These are phyloP conservation scores for Leuciscus waleckii DNA, from an alignment of 2,797 vertebrate genomes.

Conservation along the genomic window DNA sequence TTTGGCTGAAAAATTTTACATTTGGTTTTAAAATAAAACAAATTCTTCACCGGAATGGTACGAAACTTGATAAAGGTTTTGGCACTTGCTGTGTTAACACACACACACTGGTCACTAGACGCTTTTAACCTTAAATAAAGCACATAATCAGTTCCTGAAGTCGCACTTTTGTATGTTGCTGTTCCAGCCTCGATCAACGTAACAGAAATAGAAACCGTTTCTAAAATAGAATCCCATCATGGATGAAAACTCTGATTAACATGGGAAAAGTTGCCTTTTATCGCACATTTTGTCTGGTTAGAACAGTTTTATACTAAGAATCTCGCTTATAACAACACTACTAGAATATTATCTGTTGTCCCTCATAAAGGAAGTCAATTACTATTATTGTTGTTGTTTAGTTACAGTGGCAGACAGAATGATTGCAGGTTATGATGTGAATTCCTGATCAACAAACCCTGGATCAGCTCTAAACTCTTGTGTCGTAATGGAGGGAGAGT, in stretches of 20 bases:
- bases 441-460: neutral
- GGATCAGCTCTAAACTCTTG: neutral
- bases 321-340: too few relatives aligned
- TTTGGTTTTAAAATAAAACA: too few relatives aligned
- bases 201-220: neutral
- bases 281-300: neutral
- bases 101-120: neutral
- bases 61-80: too few relatives aligned
- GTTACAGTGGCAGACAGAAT: neutral
- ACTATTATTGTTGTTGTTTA: neutral
- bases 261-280: too few relatives aligned
- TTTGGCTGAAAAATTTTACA: too few relatives aligned
- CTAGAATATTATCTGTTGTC: neutral
- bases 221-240: neutral
- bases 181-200: too few relatives aligned
- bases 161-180: too few relatives aligned
- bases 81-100: too few relatives aligned
- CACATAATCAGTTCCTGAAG: neutral
- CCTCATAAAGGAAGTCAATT: neutral
- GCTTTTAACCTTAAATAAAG: neutral
- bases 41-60: too few relatives aligned
- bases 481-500: neutral
- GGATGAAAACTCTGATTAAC: neutral
- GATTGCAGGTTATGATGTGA: neutral
- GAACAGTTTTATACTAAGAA: neutral